Percentiles rank a stretch among this genome's conserved stretches.
phyloP scores from a whole-genome alignment of 2,113 vertebrate genomes.

The Pelmatolapia mariae region DNA sequence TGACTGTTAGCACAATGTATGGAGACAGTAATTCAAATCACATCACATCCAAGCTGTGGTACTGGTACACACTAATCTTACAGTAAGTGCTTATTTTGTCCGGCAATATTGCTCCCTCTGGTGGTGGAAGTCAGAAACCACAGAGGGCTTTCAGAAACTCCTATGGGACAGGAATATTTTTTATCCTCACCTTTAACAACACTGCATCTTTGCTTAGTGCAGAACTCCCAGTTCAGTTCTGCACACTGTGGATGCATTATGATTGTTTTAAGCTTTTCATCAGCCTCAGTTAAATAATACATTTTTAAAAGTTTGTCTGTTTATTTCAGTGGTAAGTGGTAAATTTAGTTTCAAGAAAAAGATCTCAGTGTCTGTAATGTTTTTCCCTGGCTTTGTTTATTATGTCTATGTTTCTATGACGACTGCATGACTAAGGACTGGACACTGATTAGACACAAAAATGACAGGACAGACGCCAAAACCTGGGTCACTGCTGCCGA shows the following conservation, averaged over 20 bases:
- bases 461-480: not conserved
- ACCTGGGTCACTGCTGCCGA: not conserved
- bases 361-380: not conserved
- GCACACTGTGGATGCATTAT: not conserved
- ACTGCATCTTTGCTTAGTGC: not conserved
- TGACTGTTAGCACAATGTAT: not conserved
- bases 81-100: not conserved
- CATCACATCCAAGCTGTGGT: not conserved
- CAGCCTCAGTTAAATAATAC: not conserved
- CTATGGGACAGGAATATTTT: not conserved
- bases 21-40: not conserved
- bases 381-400: not conserved
- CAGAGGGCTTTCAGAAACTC: not conserved
- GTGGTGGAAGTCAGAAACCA: conserved; percentile 1
- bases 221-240: not conserved
- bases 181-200: not conserved
- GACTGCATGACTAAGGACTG: not conserved
- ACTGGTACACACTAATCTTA: not conserved
- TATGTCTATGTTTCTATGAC: not conserved
- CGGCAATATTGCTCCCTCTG: conserved; percentile 40
- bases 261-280: not conserved
- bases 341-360: not conserved
- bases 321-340: not conserved
- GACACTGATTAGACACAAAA: not conserved
- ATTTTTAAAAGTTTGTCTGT: not conserved